A percentile compares a stretch with the other conserved stretches of the same genome.
Evolutionary conservation across 2,113 vertebrate species (phyloP).

Genomic region (Otolemur garnettii): DNA sequence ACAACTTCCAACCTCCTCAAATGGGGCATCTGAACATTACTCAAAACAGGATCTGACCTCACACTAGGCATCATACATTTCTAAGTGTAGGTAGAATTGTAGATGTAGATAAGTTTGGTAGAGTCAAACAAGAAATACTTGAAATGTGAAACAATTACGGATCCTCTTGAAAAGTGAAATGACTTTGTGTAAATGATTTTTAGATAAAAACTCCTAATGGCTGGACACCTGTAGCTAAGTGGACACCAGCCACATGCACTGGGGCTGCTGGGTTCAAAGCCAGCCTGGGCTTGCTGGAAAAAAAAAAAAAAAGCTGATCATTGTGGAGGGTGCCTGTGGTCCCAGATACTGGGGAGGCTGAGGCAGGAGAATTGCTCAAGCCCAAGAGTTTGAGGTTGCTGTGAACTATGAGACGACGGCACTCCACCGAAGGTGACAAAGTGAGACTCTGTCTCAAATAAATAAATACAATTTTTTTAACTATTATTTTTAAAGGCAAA

Average conservation of each 20-base stretch:
- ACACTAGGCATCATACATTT: background rate
- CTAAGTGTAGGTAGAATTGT: background rate
- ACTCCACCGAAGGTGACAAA: no score
- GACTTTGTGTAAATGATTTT: slow-evolving; percentile 16
- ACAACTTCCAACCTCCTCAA: background rate
- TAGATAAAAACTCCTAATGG: background rate
- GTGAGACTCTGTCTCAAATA: no score
- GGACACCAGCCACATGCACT: no score
- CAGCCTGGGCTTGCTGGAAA: no score
- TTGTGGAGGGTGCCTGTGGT: no score
- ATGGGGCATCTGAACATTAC: background rate
- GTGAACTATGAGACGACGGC: no score
- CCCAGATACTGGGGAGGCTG: no score
- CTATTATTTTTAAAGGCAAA: slow-evolving; percentile 22
- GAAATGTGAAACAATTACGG: background rate
- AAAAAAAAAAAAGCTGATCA: no score
- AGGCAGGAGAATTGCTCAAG: no score
- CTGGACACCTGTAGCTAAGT: no score
- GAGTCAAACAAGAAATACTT: slow-evolving; percentile 4
- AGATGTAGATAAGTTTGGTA: background rate
- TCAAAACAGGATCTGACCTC: background rate
- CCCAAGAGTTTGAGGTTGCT: no score
- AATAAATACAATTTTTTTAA: background rate
- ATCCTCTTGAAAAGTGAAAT: background rate
- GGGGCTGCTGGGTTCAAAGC: no score